phyloP scores from a whole-genome alignment of 2,797 vertebrate genomes.

The Pteronotus mesoamericanus region DNA sequence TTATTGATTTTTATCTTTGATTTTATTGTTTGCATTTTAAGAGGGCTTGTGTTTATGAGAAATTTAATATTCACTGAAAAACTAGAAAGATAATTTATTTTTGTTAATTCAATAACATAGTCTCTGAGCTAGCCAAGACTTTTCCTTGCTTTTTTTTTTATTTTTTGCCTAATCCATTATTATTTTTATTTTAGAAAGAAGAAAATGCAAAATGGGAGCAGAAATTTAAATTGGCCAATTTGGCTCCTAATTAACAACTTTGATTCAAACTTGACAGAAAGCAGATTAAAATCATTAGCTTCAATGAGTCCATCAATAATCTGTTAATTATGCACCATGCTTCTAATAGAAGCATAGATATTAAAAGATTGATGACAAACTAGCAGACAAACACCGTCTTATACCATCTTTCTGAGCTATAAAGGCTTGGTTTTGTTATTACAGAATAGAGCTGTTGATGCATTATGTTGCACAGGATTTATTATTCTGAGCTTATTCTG shows the following conservation, averaged over 20 bases:
- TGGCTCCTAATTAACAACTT: not conserved
- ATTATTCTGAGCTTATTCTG: constrained; percentile 15
- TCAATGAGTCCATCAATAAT: not conserved
- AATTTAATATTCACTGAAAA: not conserved
- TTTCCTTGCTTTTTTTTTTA: not conserved
- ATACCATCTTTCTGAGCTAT: not conserved
- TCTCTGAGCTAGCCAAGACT: not conserved
- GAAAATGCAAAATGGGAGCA: not conserved
- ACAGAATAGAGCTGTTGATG: not conserved
- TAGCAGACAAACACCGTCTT: not conserved
- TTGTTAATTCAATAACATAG: not conserved
- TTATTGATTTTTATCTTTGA: not conserved
- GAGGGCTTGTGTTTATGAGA: not conserved
- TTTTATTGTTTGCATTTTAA: constrained; percentile 17
- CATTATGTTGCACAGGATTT: constrained; percentile 29
- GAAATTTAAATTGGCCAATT: not conserved
- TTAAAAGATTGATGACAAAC: constrained; percentile 25
- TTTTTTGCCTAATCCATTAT: not conserved
- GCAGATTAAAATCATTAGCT: not conserved
- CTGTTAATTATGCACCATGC: not conserved
- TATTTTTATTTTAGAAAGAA: not conserved
- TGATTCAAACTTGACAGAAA: not conserved
- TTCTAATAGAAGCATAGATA: too few species aligned
- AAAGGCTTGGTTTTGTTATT: not conserved
- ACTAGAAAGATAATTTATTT: not conserved